Evolutionary conservation across 2,113 vertebrate genomes (phyloP), one percentile per base, ranked within the genome.

Genomic region (Anarhynchus alexandrinus): DNA sequence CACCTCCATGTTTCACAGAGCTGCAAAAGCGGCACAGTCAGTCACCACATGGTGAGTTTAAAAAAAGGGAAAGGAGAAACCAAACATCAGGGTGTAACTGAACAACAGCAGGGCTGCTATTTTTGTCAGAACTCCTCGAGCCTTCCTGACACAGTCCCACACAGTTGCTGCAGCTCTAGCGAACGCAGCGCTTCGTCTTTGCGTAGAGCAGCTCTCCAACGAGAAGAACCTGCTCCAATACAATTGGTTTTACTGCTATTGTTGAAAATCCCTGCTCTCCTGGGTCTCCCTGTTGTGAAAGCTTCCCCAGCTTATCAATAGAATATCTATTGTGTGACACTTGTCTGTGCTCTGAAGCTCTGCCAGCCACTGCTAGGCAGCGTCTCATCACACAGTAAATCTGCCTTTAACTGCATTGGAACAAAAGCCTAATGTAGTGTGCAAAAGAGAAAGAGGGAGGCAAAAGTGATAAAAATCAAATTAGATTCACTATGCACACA

Each of bases 401-500:
- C 90, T 83, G 82, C 93, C 81, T 83, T 36, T 69, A 88, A 69
- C 84, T 65, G 90, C 43, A 29, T 54, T 22, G 90, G 51, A 93
- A 94, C 87, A 92, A 76, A 85, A 94, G 84, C 87, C 87, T 87
- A 69, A 94, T 70, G 86, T 45, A 71, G 59, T 71, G 89, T 82
- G 83, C 64, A 62, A 66, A 90, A 61, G 4, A 80, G 70, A 32
- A 67, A 20, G 58, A 61, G 58, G 59, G 91, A 86, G 88, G 78
- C 91, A 77, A 70, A 66, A 90, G 80, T 67, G 94, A 93, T 80
- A 82, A 61, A 72, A 95, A 90, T 80, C 82, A 69, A 76, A 82
- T 80, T 76, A 87, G 94, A 83, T 88, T 83, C 83, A 58, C 91
- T 78, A 7, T 15, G 77, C 83, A 54, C 49, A 70, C 67, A 51